Conservation (phyloP, 2,113 vertebrate species). For the Hemibagrus wyckioides region DNA sequence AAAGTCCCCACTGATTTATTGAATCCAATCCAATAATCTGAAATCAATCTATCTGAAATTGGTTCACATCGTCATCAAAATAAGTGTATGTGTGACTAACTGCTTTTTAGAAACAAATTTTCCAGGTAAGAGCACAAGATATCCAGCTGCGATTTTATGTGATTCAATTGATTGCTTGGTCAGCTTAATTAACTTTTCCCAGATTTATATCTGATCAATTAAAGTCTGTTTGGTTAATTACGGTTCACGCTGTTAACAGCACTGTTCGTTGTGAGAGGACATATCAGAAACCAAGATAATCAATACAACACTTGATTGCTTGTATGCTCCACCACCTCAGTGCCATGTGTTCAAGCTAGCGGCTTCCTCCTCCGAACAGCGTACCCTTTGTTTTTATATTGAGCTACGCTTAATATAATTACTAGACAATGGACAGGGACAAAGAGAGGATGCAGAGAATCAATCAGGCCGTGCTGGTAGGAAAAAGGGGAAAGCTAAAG, state of each 20-base stretch:
- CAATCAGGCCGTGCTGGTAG: conserved; percentile 36
- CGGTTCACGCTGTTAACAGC: conserved; percentile 7
- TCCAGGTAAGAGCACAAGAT: neutral
- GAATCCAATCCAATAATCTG: neutral
- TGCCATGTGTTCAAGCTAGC: conserved; percentile 48
- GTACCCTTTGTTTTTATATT: conserved; percentile 42
- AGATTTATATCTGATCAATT: conserved; percentile 39
- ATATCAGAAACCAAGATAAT: conserved; percentile 39
- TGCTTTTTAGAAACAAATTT: neutral
- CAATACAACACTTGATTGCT: conserved; percentile 35
- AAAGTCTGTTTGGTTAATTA: conserved; percentile 40
- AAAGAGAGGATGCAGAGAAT: conserved; percentile 46
- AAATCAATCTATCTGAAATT: neutral
- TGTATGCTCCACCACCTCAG: conserved; percentile 20
- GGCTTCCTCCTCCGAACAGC: conserved; percentile 23
- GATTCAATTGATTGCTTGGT: conserved; percentile 32
- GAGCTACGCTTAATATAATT: conserved; percentile 50
- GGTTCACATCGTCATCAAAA: neutral
- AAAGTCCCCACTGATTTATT: neutral
- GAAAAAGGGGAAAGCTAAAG: conserved; percentile 39
- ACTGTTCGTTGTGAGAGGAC: neutral
- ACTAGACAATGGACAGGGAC: conserved; percentile 43
- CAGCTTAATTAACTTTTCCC: conserved; percentile 32
- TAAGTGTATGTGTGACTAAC: neutral
- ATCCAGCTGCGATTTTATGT: conserved; percentile 15